These are phyloP conservation scores for Lethrus apterus DNA, from an alignment of 1,140 invertebrate genomes.

Conservation along the genomic window DNA sequence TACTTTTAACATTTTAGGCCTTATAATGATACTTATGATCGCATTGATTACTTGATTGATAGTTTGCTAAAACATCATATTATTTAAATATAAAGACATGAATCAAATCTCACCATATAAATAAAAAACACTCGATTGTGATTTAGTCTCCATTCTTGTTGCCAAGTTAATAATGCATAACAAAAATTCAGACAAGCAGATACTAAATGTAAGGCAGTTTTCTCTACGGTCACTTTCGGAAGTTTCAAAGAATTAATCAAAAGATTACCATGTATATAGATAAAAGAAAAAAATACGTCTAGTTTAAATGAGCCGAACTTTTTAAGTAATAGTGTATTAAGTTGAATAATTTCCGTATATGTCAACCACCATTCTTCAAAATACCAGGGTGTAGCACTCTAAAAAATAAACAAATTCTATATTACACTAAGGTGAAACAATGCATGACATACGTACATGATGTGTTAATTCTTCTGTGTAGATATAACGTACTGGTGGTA, in stretches of 20 bases:
- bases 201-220: constrained; percentile 4
- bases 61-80: neutral
- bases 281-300: constrained; percentile 1
- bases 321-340: constrained; percentile 1
- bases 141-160: constrained; percentile 5
- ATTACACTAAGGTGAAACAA: neutral
- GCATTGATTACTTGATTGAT: constrained; percentile 2
- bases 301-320: neutral
- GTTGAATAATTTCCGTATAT: constrained; percentile 7
- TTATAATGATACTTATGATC: neutral
- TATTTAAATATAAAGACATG: neutral
- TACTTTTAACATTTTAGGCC: constrained; percentile 1
- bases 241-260: neutral
- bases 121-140: neutral
- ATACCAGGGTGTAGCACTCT: constrained; percentile 7
- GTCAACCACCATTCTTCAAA: constrained; percentile 10
- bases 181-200: constrained; percentile 1
- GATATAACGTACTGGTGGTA: neutral
- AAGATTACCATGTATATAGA: neutral
- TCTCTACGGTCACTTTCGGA: constrained; percentile 1
- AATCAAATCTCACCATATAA: neutral
- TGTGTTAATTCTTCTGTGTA: neutral
- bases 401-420: neutral
- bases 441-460: neutral
- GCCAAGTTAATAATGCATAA: constrained; percentile 5